Evolutionary conservation across 2,797 vertebrate species (phyloP).

Genomic region (Rhyacichthys aspro): DNA sequence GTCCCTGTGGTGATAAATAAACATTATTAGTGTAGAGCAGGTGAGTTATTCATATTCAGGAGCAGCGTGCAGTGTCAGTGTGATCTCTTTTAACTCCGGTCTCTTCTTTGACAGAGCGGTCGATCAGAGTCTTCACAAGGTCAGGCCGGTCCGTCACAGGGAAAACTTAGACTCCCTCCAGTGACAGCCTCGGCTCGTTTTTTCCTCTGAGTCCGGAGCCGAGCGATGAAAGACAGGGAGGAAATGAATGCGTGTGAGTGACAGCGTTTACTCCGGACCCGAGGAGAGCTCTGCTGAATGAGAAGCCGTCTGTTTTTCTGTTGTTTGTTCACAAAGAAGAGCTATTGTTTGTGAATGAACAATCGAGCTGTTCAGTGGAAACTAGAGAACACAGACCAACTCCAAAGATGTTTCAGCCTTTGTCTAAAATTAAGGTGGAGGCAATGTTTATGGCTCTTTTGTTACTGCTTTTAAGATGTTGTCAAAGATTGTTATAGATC

Average conservation of each 20-base stretch:
- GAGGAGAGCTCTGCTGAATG: slow-evolving; percentile 60
- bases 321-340: slow-evolving; percentile 76
- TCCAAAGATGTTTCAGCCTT: slow-evolving; percentile 62
- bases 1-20: slow-evolving; percentile 4
- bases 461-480: too few species aligned
- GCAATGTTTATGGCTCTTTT: slow-evolving; percentile 48
- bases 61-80: slow-evolving; percentile 32
- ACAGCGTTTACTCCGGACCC: slow-evolving; percentile 50
- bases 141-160: slow-evolving; percentile 54
- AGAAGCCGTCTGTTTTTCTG: too few species aligned
- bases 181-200: too few species aligned
- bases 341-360: slow-evolving; percentile 78
- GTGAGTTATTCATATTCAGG: slow-evolving; percentile 49
- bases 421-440: slow-evolving; percentile 59
- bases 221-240: slow-evolving; percentile 29
- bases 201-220: slow-evolving; percentile 37
- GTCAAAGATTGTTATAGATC: too few species aligned
- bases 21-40: not conserved
- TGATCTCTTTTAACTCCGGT: slow-evolving; percentile 37
- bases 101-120: slow-evolving; percentile 25
- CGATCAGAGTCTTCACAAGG: slow-evolving; percentile 56
- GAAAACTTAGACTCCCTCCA: too few species aligned
- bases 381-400: slow-evolving; percentile 58
- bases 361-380: slow-evolving; percentile 74
- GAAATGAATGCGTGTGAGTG: slow-evolving; percentile 53